Base-by-base conservation (phyloP, 2,888 invertebrate genomes). In the Drosophila macrospina region DNA sequence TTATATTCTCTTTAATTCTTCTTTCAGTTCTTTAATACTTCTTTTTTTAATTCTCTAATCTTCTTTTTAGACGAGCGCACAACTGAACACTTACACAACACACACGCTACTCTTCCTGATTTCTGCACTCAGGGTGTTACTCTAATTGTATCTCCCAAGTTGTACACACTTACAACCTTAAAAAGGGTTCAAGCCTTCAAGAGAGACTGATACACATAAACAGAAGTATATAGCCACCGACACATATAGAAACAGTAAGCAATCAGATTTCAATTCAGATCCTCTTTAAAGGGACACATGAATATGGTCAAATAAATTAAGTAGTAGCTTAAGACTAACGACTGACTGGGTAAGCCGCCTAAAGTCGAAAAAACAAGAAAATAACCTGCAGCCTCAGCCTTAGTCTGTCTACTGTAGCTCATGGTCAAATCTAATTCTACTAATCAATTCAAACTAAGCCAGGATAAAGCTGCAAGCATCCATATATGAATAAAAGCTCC, bases 271-370 rank as follows among this genome's bases (percentile, higher is more conserved):
- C 80, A 72, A 75, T 70, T 73, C 65, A 50, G 67, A 64, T 68
- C 54, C 72, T 65, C 73, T 86, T 86, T 82, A 86, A 81, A 86
- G 24, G 52, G 61, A 61, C 61, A 68, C 62, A 64, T 69, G 69
- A 82, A 77, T 73, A 61, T 81, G 74, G 70, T 65, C 76, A 86
- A 72, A 84, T 84, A 83, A 86, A 84, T 86, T 86, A 86, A 86
- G 86, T 73, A 69, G 85, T 84, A 81, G 75, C 64, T 56, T 54
- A 70, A 80, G 78, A 80, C 81, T 86, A 86, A 82, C 69, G 69
- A 59, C 56, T 44, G 59, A 56, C 57, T 61, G 70, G 45, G 65
- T 83, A 86, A 84, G 79, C 86, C 69, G 74, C 60, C 78, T 71
- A 70, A 80, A 80, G 72, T 83, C 68, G 69, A 59, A 67, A 34